Percentiles rank a stretch among this genome's conserved stretches.
Evolutionary conservation across 1,140 invertebrate genomes (phyloP).

Genomic region (Cydia pomonella): DNA sequence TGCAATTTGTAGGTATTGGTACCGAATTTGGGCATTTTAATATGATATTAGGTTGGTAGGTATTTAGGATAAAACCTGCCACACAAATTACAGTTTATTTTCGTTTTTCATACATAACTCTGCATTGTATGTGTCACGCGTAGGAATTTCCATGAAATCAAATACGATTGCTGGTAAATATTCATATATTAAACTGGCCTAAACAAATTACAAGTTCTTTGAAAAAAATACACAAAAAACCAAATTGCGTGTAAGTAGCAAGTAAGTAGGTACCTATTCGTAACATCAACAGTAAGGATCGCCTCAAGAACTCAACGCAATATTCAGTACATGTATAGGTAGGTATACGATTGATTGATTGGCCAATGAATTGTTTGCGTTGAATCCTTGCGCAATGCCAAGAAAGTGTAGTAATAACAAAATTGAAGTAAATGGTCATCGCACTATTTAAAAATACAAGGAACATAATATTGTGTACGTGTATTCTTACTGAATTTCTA

Average conservation of each 20-base stretch:
- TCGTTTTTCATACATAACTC: neutral
- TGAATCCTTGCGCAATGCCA: neutral
- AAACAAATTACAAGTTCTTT: constrained; percentile 58
- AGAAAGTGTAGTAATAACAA: no score
- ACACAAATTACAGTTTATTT: neutral
- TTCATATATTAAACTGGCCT: constrained; percentile 69
- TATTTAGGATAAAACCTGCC: neutral
- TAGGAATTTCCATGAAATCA: constrained; percentile 34
- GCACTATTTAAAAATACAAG: no score
- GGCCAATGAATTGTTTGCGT: neutral
- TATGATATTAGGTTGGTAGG: neutral
- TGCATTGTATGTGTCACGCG: neutral
- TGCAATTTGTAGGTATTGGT: no score
- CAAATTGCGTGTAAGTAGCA: neutral
- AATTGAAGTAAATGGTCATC: no score
- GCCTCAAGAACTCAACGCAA: neutral
- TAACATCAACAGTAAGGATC: no score
- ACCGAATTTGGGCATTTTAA: no score
- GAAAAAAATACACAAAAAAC: constrained; percentile 33
- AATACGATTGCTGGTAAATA: constrained; percentile 53
- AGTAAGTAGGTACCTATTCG: no score
- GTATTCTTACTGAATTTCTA: no score
- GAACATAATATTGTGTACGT: no score
- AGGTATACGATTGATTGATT: neutral
- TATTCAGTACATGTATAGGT: neutral